These are phyloP conservation scores for Volucella inflata DNA, from an alignment of 2,888 invertebrate species.

Conservation along the genomic window DNA sequence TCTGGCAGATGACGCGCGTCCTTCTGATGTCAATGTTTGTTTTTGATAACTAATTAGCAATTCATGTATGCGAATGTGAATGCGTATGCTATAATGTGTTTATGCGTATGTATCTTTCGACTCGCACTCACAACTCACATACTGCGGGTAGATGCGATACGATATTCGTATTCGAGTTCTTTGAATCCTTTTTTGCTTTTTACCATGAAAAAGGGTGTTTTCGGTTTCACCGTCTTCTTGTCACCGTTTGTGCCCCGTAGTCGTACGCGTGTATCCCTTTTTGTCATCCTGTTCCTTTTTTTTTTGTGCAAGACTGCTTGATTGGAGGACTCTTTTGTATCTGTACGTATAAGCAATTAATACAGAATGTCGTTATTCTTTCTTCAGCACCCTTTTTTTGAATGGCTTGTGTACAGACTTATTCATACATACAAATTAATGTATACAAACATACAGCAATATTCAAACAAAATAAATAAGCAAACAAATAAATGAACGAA, in stretches of 20 bases:
- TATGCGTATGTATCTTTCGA: slow-evolving; percentile 32
- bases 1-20: slow-evolving; percentile 72
- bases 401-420: slow-evolving; percentile 47
- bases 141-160: slow-evolving; percentile 21
- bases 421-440: slow-evolving; percentile 22
- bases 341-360: slow-evolving; percentile 75
- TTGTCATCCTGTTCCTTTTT: slow-evolving; percentile 58
- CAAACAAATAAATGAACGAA: slow-evolving; percentile 75
- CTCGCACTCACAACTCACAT: background rate
- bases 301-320: slow-evolving; percentile 72
- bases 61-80: slow-evolving; percentile 49
- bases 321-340: slow-evolving; percentile 76
- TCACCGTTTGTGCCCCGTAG: slow-evolving; percentile 62
- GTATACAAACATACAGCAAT: slow-evolving; percentile 34
- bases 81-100: slow-evolving; percentile 6
- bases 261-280: slow-evolving; percentile 68
- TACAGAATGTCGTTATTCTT: slow-evolving; percentile 76
- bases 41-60: slow-evolving; percentile 75
- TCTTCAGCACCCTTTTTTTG: slow-evolving; percentile 74
- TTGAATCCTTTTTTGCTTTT: slow-evolving; percentile 55
- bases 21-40: slow-evolving; percentile 75
- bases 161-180: slow-evolving; percentile 33
- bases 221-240: slow-evolving; percentile 64
- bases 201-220: slow-evolving; percentile 67
- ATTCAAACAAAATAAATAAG: slow-evolving; percentile 73